Evolutionary conservation across 2,888 invertebrate species (phyloP).

Genomic region (Cerceris rybyensis): DNA sequence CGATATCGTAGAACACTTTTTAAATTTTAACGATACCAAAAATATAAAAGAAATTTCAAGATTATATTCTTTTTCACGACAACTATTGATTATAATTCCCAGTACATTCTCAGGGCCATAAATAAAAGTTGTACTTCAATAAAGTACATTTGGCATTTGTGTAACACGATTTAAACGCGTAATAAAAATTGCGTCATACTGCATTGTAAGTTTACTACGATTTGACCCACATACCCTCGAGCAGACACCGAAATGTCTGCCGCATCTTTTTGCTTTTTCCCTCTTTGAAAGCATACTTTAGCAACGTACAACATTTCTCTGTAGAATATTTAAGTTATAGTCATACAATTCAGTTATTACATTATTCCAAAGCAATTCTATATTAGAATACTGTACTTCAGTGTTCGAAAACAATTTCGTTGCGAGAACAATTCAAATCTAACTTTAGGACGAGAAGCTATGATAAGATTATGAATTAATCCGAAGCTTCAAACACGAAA

Average conservation of each 20-base stretch:
- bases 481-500: too few relatives aligned
- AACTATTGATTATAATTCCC: too few relatives aligned
- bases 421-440: not conserved
- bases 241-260: conserved; percentile 10
- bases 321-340: not conserved
- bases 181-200: conserved; percentile 17
- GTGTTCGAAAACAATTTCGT: not conserved
- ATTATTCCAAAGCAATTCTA: too few relatives aligned
- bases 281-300: not conserved
- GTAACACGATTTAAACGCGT: not conserved
- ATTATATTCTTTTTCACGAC: too few relatives aligned
- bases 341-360: too few relatives aligned
- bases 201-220: conserved; percentile 4
- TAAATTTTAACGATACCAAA: too few relatives aligned
- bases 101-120: too few relatives aligned
- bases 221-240: conserved; percentile 19
- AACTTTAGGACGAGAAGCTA: too few relatives aligned
- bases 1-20: too few relatives aligned
- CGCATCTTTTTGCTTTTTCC: not conserved
- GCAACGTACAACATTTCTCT: not conserved
- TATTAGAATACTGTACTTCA: too few relatives aligned
- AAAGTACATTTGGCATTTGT: not conserved
- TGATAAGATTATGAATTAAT: too few relatives aligned
- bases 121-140: not conserved
- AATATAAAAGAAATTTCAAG: too few relatives aligned